Percentiles rank a stretch among this genome's conserved stretches.
Conservation (phyloP, 2,113 vertebrate species). For the Petaurus breviceps region DNA sequence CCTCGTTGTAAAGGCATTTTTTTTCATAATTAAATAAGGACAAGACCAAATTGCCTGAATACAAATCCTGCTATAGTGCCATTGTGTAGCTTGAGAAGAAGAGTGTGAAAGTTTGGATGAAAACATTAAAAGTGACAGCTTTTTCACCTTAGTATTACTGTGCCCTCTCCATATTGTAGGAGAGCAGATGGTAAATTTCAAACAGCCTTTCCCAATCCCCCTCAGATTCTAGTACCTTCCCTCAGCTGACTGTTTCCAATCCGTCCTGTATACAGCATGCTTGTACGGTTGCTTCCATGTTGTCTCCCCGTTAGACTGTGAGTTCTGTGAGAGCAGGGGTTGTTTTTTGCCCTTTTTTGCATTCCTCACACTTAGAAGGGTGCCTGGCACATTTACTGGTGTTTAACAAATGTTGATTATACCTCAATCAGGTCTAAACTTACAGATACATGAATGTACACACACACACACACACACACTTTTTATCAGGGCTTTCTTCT, state of each 20-base stretch:
- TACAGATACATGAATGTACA: conserved; percentile 81
- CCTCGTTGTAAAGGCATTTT: conserved; percentile 18
- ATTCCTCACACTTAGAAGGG: background rate
- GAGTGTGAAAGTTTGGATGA: conserved; percentile 80
- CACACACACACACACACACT: conserved; percentile 79
- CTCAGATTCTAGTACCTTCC: background rate
- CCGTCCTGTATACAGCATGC: background rate
- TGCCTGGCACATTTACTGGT: background rate
- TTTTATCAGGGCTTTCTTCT: conserved; percentile 66
- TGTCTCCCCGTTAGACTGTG: background rate
- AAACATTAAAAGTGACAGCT: conserved; percentile 84
- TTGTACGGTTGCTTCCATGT: background rate
- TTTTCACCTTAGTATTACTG: conserved; percentile 81
- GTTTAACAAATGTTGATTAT: background rate
- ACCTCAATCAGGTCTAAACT: conserved; percentile 5
- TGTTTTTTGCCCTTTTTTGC: background rate
- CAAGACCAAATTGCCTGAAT: conserved; percentile 73
- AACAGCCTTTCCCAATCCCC: conserved; percentile 49
- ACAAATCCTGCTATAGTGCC: conserved; percentile 49
- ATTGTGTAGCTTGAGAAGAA: conserved; percentile 76
- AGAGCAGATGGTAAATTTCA: conserved; percentile 85
- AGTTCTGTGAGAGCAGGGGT: background rate
- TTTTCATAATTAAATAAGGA: conserved; percentile 11
- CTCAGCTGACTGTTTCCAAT: background rate
- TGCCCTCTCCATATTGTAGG: conserved; percentile 81